These are phyloP conservation scores for Calliphora vomitoria DNA, from an alignment of 2,888 invertebrate species.

Conservation along the genomic window DNA sequence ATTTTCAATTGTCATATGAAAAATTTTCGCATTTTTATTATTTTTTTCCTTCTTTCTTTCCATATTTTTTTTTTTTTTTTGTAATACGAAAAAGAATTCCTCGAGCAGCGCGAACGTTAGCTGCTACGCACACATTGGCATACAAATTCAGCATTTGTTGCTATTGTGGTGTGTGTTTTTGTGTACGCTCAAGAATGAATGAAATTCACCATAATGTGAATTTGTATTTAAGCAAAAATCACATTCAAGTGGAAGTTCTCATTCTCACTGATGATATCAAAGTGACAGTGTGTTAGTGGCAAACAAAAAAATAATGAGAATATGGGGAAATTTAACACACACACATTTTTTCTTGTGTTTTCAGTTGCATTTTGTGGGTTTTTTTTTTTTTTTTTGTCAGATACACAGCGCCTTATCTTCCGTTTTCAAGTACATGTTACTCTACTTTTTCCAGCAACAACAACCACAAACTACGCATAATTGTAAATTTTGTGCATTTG, in stretches of 20 bases:
- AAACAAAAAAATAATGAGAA: conserved; percentile 1
- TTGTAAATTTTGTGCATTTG: conserved; percentile 58
- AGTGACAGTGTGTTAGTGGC: neutral
- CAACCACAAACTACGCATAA: conserved; percentile 43
- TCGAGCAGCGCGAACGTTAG: conserved; percentile 16
- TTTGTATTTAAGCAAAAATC: conserved; percentile 47
- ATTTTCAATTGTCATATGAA: conserved; percentile 69
- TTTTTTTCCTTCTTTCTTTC: conserved; percentile 14
- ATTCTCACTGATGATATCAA: conserved; percentile 20
- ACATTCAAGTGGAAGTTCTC: conserved; percentile 37
- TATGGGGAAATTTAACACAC: conserved; percentile 27
- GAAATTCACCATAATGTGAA: conserved; percentile 58
- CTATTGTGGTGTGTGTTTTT: neutral
- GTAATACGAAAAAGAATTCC: conserved; percentile 29
- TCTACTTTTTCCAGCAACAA: conserved; percentile 20
- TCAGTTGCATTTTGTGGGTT: conserved; percentile 11
- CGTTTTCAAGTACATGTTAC: conserved; percentile 44
- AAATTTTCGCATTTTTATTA: conserved; percentile 60
- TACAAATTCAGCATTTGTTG: no score
- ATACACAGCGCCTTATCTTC: conserved; percentile 52
- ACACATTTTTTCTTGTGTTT: neutral
- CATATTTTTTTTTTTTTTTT: conserved; percentile 21
- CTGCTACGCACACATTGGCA: conserved; percentile 45
- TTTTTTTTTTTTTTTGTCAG: conserved; percentile 7
- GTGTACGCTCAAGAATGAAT: neutral